A percentile compares a stretch with the other conserved stretches of the same genome.
Evolutionary conservation across 2,113 vertebrate genomes (phyloP).

Genomic region (Trematocara zebra): DNA sequence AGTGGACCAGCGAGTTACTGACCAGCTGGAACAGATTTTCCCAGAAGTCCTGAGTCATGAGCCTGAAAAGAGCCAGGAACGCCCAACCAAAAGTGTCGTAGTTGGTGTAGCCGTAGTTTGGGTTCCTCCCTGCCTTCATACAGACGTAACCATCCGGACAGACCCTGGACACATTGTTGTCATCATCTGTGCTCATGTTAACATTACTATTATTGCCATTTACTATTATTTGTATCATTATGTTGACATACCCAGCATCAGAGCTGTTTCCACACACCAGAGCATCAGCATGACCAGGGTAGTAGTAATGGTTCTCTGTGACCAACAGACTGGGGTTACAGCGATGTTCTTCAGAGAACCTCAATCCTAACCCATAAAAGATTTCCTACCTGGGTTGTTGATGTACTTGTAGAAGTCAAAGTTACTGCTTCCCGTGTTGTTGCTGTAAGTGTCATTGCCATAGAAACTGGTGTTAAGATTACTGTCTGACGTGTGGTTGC

Average conservation of each 20-base stretch:
- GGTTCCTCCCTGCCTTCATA: conserved; percentile 85
- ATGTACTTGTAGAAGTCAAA: conserved; percentile 78
- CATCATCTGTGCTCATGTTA: background rate
- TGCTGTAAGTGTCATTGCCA: background rate
- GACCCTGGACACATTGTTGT: conserved; percentile 63
- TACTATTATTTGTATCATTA: background rate
- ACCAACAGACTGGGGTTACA: background rate
- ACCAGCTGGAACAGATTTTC: conserved; percentile 96
- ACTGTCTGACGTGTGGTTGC: conserved; percentile 46
- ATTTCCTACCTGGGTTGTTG: conserved; percentile 69
- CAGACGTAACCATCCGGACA: conserved; percentile 86
- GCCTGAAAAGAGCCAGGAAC: conserved; percentile 88
- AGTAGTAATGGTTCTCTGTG: conserved; percentile 82
- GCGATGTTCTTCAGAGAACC: background rate
- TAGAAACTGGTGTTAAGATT: background rate
- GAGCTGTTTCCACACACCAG: conserved; percentile 94
- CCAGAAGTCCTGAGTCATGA: conserved; percentile 97
- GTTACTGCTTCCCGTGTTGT: background rate
- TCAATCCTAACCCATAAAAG: background rate
- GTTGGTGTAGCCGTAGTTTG: conserved; percentile 94
- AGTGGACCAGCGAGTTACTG: background rate
- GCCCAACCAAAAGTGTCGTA: conserved; percentile 92
- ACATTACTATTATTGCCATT: background rate
- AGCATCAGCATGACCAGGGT: conserved; percentile 75
- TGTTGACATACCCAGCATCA: conserved; percentile 79